A percentile compares a stretch with the other conserved stretches of the same genome.
Conservation (phyloP, 2,888 invertebrate species). For the Zeuzera pyrina region DNA sequence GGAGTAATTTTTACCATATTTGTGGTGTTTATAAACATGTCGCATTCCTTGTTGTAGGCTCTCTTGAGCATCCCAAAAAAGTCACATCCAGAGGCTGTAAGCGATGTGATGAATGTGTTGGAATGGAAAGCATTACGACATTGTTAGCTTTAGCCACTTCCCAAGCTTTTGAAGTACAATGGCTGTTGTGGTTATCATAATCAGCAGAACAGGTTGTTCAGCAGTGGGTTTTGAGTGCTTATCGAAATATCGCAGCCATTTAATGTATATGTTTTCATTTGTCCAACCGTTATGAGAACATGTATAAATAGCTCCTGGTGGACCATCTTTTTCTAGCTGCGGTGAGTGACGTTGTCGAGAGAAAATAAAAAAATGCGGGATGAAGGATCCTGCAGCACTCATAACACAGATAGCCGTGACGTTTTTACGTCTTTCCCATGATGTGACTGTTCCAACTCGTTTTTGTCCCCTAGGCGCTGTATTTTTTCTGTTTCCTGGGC, state of each 20-base stretch:
- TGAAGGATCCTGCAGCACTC: conserved; percentile 14
- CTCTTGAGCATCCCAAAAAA: conserved; percentile 13
- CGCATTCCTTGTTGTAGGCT: conserved; percentile 11
- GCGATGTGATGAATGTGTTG: conserved; percentile 18
- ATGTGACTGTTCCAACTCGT: conserved; percentile 12
- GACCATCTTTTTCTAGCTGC: conserved; percentile 8
- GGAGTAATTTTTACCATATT: conserved; percentile 10
- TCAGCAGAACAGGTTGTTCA: conserved; percentile 6
- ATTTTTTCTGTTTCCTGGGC: conserved; percentile 13
- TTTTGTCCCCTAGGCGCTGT: conserved; percentile 13
- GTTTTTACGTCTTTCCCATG: conserved; percentile 16
- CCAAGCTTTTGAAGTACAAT: conserved; percentile 8
- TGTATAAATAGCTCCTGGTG: conserved; percentile 12
- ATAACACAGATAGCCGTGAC: conserved; percentile 15
- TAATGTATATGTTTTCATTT: conserved; percentile 6
- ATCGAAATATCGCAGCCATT: conserved; percentile 4
- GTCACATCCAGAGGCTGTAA: conserved; percentile 14
- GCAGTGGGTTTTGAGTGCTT: conserved; percentile 9
- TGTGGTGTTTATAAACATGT: conserved; percentile 12
- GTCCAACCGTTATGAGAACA: conserved; percentile 15
- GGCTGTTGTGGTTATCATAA: conserved; percentile 10
- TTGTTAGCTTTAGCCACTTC: conserved; percentile 10
- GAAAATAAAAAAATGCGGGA: conserved; percentile 14
- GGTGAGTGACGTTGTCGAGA: conserved; percentile 13
- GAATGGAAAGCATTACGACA: conserved; percentile 17